Evolutionary conservation across 2,888 invertebrate genomes (phyloP).

Genomic region (Rotaria socialis): DNA sequence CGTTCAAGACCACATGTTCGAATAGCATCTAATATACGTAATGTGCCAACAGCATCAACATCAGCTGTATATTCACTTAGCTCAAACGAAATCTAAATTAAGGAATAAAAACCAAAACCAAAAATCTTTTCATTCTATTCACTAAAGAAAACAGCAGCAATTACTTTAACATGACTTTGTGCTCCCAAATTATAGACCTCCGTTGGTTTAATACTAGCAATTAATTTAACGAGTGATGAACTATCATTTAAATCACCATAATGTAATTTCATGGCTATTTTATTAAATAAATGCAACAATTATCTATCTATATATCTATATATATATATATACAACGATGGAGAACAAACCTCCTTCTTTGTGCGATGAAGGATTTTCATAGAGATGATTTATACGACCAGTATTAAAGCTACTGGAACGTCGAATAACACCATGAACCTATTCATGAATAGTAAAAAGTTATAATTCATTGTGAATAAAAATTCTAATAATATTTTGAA

Average conservation of each 20-base stretch:
- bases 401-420: constrained; percentile 94
- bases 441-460: too few species aligned
- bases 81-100: constrained; percentile 78
- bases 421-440: constrained; percentile 85
- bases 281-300: background rate
- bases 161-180: constrained; percentile 86
- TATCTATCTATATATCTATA: too few species aligned
- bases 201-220: constrained; percentile 72
- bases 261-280: constrained; percentile 75
- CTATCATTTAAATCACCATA: constrained; percentile 99
- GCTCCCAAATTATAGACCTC: constrained; percentile 98
- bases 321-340: too few species aligned
- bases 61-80: constrained; percentile 97
- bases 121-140: background rate
- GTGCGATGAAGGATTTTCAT: constrained; percentile 81
- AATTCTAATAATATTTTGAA: too few species aligned
- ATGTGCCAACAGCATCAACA: constrained; percentile 60
- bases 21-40: constrained; percentile 59
- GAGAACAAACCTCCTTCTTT: constrained; percentile 61
- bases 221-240: constrained; percentile 82
- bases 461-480: constrained; percentile 49
- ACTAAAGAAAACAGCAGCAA: constrained; percentile 55
- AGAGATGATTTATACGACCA: constrained; percentile 86
- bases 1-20: constrained; percentile 54
- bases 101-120: background rate